Evolutionary conservation across 2,797 vertebrate species (phyloP).

Genomic region (Micropoecilia bifurca): DNA sequence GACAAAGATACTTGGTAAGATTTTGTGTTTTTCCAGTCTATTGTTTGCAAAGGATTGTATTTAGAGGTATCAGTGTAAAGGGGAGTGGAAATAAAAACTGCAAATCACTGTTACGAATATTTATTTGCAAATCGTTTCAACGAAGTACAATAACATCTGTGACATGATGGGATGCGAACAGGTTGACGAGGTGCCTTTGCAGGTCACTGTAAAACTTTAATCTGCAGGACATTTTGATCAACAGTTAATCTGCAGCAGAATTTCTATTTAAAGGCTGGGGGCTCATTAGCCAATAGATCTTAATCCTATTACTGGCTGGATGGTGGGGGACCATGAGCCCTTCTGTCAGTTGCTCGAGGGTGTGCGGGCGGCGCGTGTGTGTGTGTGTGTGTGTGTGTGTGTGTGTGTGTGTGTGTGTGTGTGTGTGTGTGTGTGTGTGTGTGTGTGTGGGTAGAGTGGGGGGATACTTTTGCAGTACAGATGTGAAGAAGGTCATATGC

Average conservation of each 20-base stretch:
- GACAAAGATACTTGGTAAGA: no score
- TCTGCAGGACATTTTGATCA: constrained; percentile 78
- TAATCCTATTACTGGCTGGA: constrained; percentile 80
- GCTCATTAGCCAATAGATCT: constrained; percentile 83
- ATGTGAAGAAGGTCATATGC: constrained; percentile 67
- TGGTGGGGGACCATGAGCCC: constrained; percentile 61
- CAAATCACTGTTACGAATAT: neutral
- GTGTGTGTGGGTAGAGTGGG: constrained; percentile 18
- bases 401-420: no score
- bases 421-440: no score
- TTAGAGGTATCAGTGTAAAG: neutral
- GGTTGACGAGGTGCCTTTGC: neutral
- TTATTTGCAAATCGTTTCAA: neutral
- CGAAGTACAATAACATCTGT: neutral
- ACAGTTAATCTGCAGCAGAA: constrained; percentile 76
- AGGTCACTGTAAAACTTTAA: constrained; percentile 60
- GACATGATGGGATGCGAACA: neutral
- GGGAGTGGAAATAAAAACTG: neutral
- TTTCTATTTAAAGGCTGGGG: constrained; percentile 81
- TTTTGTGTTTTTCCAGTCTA: neutral
- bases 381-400: no score
- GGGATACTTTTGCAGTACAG: constrained; percentile 59
- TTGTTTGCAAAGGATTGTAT: neutral
- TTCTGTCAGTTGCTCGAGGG: constrained; percentile 47
- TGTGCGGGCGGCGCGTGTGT: neutral